Evolutionary conservation across 2,888 invertebrate genomes (phyloP).

Genomic region (Trypoxylon attenuatum): DNA sequence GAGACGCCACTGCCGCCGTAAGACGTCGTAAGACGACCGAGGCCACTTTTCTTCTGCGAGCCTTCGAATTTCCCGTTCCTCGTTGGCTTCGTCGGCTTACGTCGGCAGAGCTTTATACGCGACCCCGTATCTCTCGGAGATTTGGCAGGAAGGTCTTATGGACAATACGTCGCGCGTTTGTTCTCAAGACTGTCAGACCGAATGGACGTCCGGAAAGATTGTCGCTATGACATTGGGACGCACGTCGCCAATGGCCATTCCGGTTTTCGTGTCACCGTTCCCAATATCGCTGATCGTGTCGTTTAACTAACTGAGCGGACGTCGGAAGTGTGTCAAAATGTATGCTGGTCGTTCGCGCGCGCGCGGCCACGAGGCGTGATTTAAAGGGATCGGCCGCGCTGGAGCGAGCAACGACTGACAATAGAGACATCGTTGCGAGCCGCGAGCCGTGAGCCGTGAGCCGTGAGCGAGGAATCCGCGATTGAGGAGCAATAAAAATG

Average conservation of each 20-base stretch:
- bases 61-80: not conserved
- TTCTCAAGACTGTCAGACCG: not conserved
- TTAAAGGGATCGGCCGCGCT: not conserved
- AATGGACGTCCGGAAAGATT: not conserved
- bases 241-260: no score
- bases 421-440: not conserved
- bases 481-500: not conserved
- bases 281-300: no score
- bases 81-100: not conserved
- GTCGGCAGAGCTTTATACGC: slow-evolving; percentile 20
- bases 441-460: no score
- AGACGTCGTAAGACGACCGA: slow-evolving; percentile 1
- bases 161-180: no score
- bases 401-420: not conserved
- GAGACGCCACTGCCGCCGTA: slow-evolving; percentile 1
- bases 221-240: not conserved
- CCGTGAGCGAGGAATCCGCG: no score
- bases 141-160: slow-evolving; percentile 35
- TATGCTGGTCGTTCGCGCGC: not conserved
- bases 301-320: no score
- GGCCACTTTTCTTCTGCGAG: not conserved
- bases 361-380: not conserved
- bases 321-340: not conserved
- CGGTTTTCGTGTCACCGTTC: no score
- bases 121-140: slow-evolving; percentile 35